Evolutionary conservation across 2,113 vertebrate genomes (phyloP).

Genomic region (Stomatorhinus ivindoensis): DNA sequence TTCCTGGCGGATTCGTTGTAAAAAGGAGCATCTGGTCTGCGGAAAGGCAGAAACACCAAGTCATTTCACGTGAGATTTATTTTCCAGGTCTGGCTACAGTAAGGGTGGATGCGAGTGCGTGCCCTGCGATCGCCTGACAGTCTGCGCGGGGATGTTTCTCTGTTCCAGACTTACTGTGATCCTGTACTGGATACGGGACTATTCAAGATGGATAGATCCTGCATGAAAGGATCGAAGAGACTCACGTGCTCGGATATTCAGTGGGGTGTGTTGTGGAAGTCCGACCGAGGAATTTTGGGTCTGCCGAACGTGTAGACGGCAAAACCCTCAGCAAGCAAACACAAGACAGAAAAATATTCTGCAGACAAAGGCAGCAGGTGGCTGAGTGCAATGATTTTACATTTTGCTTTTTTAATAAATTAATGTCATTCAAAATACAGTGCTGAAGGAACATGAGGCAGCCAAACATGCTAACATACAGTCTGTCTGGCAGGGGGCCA

Average conservation of each 20-base stretch:
- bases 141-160: not conserved
- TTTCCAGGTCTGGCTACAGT: not conserved
- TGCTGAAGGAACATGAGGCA: constrained; percentile 93
- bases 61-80: not conserved
- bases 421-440: constrained; percentile 99
- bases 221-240: not conserved
- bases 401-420: constrained; percentile 89
- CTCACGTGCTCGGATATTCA: not conserved
- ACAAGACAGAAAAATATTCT: not conserved
- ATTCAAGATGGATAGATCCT: not conserved
- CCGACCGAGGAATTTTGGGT: not conserved
- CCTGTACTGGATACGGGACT: not conserved
- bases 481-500: constrained; percentile 88
- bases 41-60: not conserved
- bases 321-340: not conserved
- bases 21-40: not conserved
- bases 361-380: not conserved
- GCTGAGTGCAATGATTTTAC: constrained; percentile 21
- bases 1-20: not conserved
- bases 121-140: not conserved
- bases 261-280: not conserved
- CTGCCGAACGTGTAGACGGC: not conserved
- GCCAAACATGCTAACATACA: constrained; percentile 79
- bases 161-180: not conserved
- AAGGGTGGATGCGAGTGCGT: not conserved